These are phyloP conservation scores for Elaphurus davidianus DNA, from an alignment of 2,113 vertebrate genomes.

Conservation along the genomic window DNA sequence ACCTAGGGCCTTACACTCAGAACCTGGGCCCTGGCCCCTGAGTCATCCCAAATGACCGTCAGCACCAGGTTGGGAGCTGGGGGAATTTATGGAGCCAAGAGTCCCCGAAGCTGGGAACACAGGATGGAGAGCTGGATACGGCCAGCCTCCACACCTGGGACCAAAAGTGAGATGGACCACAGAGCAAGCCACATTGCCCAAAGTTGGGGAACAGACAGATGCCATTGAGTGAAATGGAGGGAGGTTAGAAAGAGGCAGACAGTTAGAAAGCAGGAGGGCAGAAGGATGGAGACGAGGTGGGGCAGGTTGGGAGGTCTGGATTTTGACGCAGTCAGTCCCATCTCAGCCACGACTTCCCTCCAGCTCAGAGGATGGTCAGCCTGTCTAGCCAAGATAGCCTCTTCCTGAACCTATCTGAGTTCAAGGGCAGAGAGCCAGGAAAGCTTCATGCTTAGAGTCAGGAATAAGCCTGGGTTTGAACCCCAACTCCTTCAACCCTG, in stretches of 20 bases:
- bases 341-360: background rate
- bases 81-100: background rate
- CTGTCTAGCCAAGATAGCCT: background rate
- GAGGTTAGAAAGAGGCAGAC: background rate
- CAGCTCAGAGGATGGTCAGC: background rate
- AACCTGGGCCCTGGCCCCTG: background rate
- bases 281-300: too few species aligned
- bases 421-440: background rate
- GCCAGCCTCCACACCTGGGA: background rate
- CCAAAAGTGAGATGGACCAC: background rate
- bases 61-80: rapidly evolving
- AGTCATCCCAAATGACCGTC: background rate
- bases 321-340: background rate
- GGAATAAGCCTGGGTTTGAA: background rate
- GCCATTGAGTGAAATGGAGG: background rate
- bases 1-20: background rate
- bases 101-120: background rate
- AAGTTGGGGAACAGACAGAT: background rate
- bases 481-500: background rate
- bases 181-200: background rate
- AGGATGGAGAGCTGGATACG: background rate
- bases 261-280: too few species aligned
- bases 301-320: background rate
- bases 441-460: background rate
- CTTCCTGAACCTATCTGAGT: background rate